Percentiles rank a stretch among this genome's conserved stretches.
phyloP scores from a whole-genome alignment of 2,797 vertebrate genomes.

The Mus minutoides region DNA sequence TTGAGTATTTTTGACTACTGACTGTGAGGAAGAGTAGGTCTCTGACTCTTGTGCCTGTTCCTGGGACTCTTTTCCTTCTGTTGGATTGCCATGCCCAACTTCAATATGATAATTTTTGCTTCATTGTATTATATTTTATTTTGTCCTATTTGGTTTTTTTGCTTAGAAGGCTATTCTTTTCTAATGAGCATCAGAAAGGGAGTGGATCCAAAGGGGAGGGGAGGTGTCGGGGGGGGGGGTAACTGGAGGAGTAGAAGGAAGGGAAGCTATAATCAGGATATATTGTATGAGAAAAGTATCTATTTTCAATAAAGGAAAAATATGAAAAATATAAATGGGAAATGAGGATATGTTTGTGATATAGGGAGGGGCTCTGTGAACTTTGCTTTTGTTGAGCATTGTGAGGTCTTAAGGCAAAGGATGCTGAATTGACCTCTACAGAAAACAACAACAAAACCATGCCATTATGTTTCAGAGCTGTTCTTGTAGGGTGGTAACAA shows the following conservation, averaged over 20 bases:
- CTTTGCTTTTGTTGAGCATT: slow-evolving; percentile 13
- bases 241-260: background rate
- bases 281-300: background rate
- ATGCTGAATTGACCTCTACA: background rate
- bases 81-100: background rate
- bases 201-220: background rate
- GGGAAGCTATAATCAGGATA: background rate
- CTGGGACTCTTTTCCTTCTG: background rate
- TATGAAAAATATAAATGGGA: background rate
- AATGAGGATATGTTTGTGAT: slow-evolving; percentile 49
- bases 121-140: background rate
- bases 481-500: background rate
- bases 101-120: background rate
- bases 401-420: background rate
- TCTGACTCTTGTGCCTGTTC: background rate
- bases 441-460: background rate
- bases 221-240: background rate
- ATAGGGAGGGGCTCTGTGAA: slow-evolving; percentile 3
- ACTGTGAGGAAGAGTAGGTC: background rate
- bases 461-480: slow-evolving; percentile 10
- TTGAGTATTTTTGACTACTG: background rate
- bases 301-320: background rate
- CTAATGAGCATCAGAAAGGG: background rate
- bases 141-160: background rate
- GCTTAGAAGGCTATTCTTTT: background rate